Evolutionary conservation across 1,140 invertebrate species (phyloP).

Genomic region (Pseudoatta argentina): DNA sequence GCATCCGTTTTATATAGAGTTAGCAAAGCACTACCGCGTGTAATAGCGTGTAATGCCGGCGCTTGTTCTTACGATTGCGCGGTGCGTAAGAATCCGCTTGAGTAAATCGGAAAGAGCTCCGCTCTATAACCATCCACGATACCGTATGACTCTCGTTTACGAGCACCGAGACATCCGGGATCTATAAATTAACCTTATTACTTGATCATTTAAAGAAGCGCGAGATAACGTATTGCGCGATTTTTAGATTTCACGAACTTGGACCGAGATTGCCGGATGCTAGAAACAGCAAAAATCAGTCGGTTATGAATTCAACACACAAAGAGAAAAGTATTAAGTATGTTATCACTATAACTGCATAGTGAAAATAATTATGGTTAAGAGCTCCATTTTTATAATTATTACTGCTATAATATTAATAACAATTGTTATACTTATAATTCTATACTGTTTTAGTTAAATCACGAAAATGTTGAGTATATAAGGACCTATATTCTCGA

Average conservation of each 20-base stretch:
- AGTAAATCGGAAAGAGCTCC: slow-evolving; percentile 2
- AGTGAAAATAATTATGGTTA: too few species aligned
- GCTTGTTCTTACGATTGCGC: slow-evolving; percentile 59
- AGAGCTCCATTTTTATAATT: too few species aligned
- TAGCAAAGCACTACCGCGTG: slow-evolving; percentile 53
- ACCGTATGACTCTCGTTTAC: not conserved
- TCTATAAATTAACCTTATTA: not conserved
- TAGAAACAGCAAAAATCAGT: not conserved
- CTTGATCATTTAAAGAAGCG: not conserved
- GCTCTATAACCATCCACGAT: slow-evolving; percentile 1
- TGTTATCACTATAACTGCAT: too few species aligned
- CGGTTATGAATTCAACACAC: too few species aligned
- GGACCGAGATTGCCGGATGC: not conserved
- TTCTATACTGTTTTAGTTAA: too few species aligned
- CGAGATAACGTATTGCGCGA: not conserved
- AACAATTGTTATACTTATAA: too few species aligned
- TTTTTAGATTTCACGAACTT: not conserved
- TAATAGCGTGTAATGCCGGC: slow-evolving; percentile 57
- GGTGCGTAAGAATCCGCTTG: slow-evolving; percentile 30
- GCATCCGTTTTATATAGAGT: slow-evolving; percentile 39
- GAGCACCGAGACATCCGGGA: not conserved
- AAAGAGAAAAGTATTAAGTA: too few species aligned
- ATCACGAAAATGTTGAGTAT: too few species aligned
- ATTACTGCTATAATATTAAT: too few species aligned
- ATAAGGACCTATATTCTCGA: too few species aligned